phyloP scores from a whole-genome alignment of 2,113 vertebrate genomes.

The Cephalopholis sonnerati region DNA sequence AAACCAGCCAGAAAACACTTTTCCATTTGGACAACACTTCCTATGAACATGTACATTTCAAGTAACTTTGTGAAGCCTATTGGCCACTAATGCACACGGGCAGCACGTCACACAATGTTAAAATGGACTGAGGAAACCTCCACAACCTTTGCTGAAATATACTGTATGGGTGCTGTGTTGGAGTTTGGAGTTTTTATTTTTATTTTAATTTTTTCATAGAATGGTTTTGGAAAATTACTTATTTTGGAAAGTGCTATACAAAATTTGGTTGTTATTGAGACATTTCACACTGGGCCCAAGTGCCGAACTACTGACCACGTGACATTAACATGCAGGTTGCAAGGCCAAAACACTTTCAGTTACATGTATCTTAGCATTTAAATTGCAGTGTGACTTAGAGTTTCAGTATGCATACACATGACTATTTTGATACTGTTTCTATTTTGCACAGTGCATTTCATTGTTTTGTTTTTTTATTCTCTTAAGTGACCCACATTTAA shows the following conservation, averaged over 20 bases:
- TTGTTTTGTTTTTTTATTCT: neutral
- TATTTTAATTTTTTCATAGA: too few species aligned
- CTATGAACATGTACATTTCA: neutral
- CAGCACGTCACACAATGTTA: neutral
- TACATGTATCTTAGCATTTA: neutral
- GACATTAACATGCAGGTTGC: too few species aligned
- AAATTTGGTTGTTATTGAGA: neutral
- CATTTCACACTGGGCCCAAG: neutral
- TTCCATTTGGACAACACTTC: neutral
- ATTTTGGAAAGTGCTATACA: neutral
- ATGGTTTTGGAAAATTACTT: neutral
- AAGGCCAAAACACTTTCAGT: neutral
- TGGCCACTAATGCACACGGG: neutral
- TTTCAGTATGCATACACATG: conserved; percentile 3
- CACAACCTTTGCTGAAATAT: neutral
- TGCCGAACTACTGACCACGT: neutral
- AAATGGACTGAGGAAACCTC: too few species aligned
- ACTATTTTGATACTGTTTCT: neutral
- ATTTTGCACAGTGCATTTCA: neutral
- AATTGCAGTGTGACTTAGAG: neutral
- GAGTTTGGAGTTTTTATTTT: too few species aligned
- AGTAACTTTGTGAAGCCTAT: neutral
- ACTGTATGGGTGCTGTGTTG: too few species aligned
- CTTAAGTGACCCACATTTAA: conserved; percentile 10
- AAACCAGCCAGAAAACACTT: neutral